These are phyloP conservation scores for Drosophila cardini DNA, from an alignment of 1,140 invertebrate genomes.

Conservation along the genomic window DNA sequence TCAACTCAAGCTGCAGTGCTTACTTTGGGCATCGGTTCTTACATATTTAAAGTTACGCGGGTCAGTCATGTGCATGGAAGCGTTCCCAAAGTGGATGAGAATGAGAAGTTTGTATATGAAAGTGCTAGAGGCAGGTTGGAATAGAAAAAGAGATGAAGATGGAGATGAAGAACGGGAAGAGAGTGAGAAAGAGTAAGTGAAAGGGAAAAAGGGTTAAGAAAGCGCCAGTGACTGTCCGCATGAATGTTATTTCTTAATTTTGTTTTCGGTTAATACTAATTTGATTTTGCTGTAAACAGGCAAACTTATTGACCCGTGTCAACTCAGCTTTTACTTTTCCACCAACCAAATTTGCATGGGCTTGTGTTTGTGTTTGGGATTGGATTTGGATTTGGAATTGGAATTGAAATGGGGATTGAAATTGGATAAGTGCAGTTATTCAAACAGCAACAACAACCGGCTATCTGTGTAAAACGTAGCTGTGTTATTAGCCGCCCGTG, in stretches of 20 bases:
- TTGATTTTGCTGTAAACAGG: conserved; percentile 72
- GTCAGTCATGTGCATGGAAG: conserved; percentile 77
- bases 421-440: conserved; percentile 7
- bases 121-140: too few species aligned
- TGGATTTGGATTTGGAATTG: conserved; percentile 30
- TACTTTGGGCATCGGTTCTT: conserved; percentile 43
- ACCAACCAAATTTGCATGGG: conserved; percentile 61
- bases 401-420: conserved; percentile 25
- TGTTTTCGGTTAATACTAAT: conserved; percentile 78
- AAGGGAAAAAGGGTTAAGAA: neutral
- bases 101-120: conserved; percentile 4
- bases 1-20: conserved; percentile 32
- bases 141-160: neutral
- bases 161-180: conserved; percentile 5
- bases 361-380: conserved; percentile 15
- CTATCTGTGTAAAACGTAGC: conserved; percentile 39
- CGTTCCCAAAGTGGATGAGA: conserved; percentile 45
- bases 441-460: conserved; percentile 29
- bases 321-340: conserved; percentile 54
- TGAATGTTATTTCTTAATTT: conserved; percentile 80
- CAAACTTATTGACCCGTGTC: conserved; percentile 70
- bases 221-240: conserved; percentile 26
- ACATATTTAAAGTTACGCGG: conserved; percentile 73
- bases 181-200: too few species aligned
- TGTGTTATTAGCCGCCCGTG: conserved; percentile 79